phyloP scores from a whole-genome alignment of 2,888 invertebrate genomes.

The Rotaria socialis region DNA sequence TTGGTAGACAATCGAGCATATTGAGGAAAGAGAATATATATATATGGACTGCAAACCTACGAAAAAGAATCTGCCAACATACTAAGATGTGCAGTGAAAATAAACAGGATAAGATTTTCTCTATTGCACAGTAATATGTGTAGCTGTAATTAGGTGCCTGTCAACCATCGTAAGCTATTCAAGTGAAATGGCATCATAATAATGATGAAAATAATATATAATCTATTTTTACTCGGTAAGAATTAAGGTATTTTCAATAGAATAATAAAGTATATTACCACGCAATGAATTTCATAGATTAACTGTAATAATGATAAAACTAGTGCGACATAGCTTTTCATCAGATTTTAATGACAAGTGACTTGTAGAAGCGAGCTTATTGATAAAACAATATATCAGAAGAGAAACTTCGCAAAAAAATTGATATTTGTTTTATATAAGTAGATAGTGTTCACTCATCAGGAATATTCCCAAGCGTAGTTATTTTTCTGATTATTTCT shows the following conservation, averaged over 20 bases:
- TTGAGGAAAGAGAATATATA: not conserved
- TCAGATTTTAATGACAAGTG: no score
- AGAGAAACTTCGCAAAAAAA: no score
- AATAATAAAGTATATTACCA: not conserved
- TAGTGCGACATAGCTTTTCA: no score
- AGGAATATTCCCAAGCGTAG: no score
- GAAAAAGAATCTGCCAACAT: not conserved
- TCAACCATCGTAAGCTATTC: not conserved
- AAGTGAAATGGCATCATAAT: not conserved
- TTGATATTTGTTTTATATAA: no score
- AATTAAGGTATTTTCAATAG: not conserved
- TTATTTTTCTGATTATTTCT: no score
- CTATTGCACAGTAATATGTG: not conserved
- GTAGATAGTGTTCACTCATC: no score
- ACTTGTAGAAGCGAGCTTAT: no score
- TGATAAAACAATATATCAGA: no score
- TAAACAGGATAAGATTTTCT: not conserved
- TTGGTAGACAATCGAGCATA: not conserved
- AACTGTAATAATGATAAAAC: no score
- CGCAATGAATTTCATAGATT: no score
- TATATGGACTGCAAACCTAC: not conserved
- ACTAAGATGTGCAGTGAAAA: not conserved
- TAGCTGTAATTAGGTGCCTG: not conserved
- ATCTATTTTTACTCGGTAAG: not conserved
- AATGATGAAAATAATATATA: not conserved